Base-by-base conservation (phyloP, 1,140 invertebrate genomes). In the Drosophila eugracilis region DNA sequence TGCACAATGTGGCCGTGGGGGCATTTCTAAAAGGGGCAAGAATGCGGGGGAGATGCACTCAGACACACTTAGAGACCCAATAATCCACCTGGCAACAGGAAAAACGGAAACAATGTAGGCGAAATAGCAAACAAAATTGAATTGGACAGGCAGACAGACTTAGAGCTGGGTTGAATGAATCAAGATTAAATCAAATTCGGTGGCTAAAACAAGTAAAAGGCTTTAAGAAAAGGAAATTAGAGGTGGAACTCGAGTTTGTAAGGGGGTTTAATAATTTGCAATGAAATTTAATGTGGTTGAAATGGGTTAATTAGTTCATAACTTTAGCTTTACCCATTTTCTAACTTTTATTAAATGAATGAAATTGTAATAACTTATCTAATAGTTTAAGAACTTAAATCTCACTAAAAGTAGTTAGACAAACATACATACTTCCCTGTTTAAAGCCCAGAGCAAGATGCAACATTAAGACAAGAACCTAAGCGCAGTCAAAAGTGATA, bases 1-100 rank as follows among this genome's bases (percentile, higher is more conserved):
- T 80, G 73, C 60, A 81, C 73, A 80, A 83, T 72, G 77, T 49
- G 72, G 19, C 73, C 81, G 77, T 72, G 77, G 42, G 72, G 19
- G 6, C 36, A 36, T 66, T 32, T 66, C 10, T n/a, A n/a, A n/a
- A n/a, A n/a, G 3, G 30, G 36, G 24, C 24, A 7, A 9, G 54
- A 34, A 34, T 57, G 47, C 9, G 37, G 12, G 41, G 32, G 26
- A 32, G 15, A 41, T 34, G 50, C 66, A 80, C 78, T 80, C 78
- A 80, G 78, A 81, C 78, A 62, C 44, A 80, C 72, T 80, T 54
- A 59, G 71, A 30, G 15, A 62, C 39, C 37, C 72, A 75, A 47
- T 58, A 59, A 57, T 75, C 49, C 37, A 69, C 69, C 54, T 57
- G 50, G 70, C 52, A 65, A 62, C 63, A 52, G 54, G 17, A 21